Evolutionary conservation across 2,888 invertebrate genomes (phyloP).

Genomic region (Aradus depressus): DNA sequence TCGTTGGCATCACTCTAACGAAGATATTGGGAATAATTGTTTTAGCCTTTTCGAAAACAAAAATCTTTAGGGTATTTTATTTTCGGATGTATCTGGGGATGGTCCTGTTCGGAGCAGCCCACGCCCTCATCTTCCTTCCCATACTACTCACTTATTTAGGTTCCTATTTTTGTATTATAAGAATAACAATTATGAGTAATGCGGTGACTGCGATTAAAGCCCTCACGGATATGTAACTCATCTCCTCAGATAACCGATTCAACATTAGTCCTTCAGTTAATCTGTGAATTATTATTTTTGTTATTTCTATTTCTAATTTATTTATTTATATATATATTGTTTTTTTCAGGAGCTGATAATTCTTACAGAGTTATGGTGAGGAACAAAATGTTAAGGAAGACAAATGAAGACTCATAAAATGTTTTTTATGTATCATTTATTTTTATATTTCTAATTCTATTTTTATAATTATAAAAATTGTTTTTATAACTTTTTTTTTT

Average conservation of each 20-base stretch:
- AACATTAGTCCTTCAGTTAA: too few relatives aligned
- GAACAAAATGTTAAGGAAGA: too few relatives aligned
- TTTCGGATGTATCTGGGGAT: slow-evolving; percentile 97
- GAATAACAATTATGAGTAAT: too few relatives aligned
- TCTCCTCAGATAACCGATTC: too few relatives aligned
- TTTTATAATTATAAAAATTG: too few relatives aligned
- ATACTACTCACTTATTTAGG: slow-evolving; percentile 95
- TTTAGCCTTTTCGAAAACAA: slow-evolving; percentile 91
- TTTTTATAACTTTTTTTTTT: too few relatives aligned
- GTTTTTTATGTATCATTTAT: too few relatives aligned
- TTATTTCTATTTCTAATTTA: background rate
- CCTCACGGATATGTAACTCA: too few relatives aligned
- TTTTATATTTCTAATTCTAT: too few relatives aligned
- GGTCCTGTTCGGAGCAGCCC: slow-evolving; percentile 89
- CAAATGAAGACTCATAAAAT: too few relatives aligned
- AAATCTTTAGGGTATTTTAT: slow-evolving; percentile 91
- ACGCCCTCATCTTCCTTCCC: slow-evolving; percentile 93
- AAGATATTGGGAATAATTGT: slow-evolving; percentile 96
- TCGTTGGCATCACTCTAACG: slow-evolving; percentile 94
- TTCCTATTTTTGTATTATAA: slow-evolving; percentile 39
- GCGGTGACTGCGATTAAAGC: too few relatives aligned
- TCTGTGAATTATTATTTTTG: too few relatives aligned
- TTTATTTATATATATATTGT: background rate
- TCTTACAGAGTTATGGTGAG: background rate
- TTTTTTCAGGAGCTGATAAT: slow-evolving; percentile 7